Evolutionary conservation across 2,113 vertebrate species (phyloP).

Genomic region (Nipponia nippon): DNA sequence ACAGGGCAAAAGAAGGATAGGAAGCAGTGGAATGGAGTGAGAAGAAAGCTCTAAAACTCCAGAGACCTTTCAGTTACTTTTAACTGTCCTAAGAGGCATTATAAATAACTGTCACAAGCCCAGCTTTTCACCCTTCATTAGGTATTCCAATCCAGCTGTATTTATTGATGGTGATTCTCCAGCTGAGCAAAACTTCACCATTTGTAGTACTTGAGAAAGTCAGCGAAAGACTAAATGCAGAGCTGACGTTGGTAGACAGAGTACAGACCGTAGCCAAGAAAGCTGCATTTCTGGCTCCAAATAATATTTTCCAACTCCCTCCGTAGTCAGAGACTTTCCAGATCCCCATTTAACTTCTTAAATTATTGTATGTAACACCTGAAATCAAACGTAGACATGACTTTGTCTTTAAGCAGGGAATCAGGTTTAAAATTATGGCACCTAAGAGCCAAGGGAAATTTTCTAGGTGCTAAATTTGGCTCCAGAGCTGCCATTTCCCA

Average conservation of each 20-base stretch:
- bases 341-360: constrained; percentile 7
- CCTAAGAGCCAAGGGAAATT: constrained; percentile 43
- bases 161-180: neutral
- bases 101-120: neutral
- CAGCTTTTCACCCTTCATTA: neutral
- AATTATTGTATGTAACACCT: constrained; percentile 4
- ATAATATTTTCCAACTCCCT: constrained; percentile 26
- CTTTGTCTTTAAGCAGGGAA: constrained; percentile 24
- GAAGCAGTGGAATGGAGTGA: neutral
- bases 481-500: constrained; percentile 52
- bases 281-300: constrained; percentile 21
- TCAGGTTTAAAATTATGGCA: constrained; percentile 29
- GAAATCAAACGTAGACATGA: constrained; percentile 18
- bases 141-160: neutral
- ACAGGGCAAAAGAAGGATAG: neutral
- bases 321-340: neutral
- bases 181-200: constrained; percentile 5
- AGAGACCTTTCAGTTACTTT: constrained; percentile 1
- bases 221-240: constrained; percentile 16
- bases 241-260: neutral
- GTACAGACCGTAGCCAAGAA: neutral
- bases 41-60: constrained; percentile 19
- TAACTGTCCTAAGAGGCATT: neutral
- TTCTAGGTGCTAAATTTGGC: constrained; percentile 62
- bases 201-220: neutral